Base-by-base conservation (phyloP, 2,797 vertebrate genomes). In the Streptopelia turtur region DNA sequence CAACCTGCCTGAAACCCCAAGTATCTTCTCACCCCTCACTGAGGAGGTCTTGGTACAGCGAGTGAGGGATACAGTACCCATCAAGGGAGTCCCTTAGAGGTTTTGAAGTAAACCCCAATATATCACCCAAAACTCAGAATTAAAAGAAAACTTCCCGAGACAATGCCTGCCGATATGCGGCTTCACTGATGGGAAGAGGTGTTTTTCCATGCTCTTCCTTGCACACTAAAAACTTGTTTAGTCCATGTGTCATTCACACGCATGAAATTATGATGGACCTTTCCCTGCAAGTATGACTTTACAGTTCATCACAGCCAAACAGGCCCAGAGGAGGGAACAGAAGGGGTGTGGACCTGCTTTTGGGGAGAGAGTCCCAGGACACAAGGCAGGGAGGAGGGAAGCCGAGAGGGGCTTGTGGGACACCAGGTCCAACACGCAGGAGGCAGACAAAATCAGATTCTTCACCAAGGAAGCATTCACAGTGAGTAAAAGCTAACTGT, bases 31-130 rank as follows among this genome's bases (percentile, higher is more conserved):
- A 0, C 2, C 23, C 10, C 20, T 77, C 7, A 0, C 4, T 18
- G 59, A 28, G 18, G 50, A 90, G 14, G 11, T 61, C 20, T 72
- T 3, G 0, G 0, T 61, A 41, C 57, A 63, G 17, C 0, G 0
- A 6, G 21, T 53, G 21, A 81, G 47, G 50, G 57, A 49, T 30
- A 59, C 7, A 53, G 7, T 31, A 17, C 33, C 25, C n/a, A n/a
- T 39, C 22, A 31, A 25, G 24, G 17, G 28, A 64, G 14, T 16
- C 37, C 25, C 39, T 49, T 47, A 27, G 11, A 33, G 13, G 5
- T 13, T 80, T 50, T 85, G 22, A 87, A 52, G 14, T n/a, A n/a
- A 25, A 71, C 3, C 9, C 13, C 21, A 31, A 35, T 33, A 17
- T 39, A 66, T 65, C 31, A 70, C 45, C 11, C 10, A 70, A 68